phyloP scores from a whole-genome alignment of 1,140 invertebrate genomes.

The Bombus polaris region DNA sequence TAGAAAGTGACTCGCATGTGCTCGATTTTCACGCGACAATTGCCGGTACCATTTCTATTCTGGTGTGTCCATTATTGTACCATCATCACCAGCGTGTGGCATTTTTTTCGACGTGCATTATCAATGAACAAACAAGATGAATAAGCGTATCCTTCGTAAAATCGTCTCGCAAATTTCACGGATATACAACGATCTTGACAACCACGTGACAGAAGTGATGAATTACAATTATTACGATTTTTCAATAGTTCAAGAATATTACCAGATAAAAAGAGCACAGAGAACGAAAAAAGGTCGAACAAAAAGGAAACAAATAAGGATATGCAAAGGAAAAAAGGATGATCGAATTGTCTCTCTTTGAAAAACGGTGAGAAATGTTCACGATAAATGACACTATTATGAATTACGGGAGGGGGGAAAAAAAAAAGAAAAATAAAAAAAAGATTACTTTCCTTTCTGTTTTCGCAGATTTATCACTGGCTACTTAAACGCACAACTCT shows the following conservation, averaged over 20 bases:
- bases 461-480: slow-evolving; percentile 60
- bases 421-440: background rate
- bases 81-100: slow-evolving; percentile 42
- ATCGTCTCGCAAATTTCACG: background rate
- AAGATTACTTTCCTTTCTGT: slow-evolving; percentile 71
- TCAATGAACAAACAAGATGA: slow-evolving; percentile 1
- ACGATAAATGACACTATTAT: slow-evolving; percentile 68
- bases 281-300: background rate
- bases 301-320: background rate
- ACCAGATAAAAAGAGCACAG: no score
- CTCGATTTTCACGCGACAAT: slow-evolving; percentile 18
- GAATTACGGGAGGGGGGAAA: slow-evolving; percentile 39
- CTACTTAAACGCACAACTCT: slow-evolving; percentile 72
- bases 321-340: slow-evolving; percentile 57
- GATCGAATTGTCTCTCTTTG: slow-evolving; percentile 47
- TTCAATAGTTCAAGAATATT: slow-evolving; percentile 51
- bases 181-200: slow-evolving; percentile 66
- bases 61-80: background rate
- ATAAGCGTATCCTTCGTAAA: background rate
- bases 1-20: slow-evolving; percentile 1
- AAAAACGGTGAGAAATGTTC: background rate
- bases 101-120: slow-evolving; percentile 64
- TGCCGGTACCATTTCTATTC: background rate
- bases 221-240: slow-evolving; percentile 60
- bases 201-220: slow-evolving; percentile 66